These are phyloP conservation scores for Python bivittatus DNA, from an alignment of 2,113 vertebrate species.

Conservation along the genomic window DNA sequence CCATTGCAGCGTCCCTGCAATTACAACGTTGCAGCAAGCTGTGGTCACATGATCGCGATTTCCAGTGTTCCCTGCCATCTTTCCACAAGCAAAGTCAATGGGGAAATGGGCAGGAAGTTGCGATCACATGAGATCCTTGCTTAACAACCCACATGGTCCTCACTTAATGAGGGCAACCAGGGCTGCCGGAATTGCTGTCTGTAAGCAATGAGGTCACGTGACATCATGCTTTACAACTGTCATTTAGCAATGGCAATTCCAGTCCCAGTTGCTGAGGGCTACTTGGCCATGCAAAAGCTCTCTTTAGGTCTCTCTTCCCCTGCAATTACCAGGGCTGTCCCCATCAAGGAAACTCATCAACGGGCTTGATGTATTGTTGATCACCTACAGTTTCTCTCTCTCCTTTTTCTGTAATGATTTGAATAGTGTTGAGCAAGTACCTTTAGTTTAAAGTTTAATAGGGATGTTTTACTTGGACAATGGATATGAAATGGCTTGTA, in stretches of 20 bases:
- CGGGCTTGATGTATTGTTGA: neutral
- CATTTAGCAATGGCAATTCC: neutral
- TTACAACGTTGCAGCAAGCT: neutral
- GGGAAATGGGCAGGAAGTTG: neutral
- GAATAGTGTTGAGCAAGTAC: neutral
- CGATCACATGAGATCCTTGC: neutral
- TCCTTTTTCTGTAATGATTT: neutral
- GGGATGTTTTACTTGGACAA: neutral
- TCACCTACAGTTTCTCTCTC: neutral
- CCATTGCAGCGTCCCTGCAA: neutral
- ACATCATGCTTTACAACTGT: neutral
- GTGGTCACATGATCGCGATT: neutral
- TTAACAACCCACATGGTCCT: neutral
- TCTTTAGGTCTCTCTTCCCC: neutral
- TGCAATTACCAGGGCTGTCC: neutral
- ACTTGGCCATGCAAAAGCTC: neutral
- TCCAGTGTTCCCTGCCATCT: neutral
- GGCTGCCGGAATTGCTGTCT: neutral
- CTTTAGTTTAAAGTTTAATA: neutral
- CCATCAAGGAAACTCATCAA: neutral
- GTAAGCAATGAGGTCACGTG: neutral
- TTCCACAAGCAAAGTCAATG: neutral
- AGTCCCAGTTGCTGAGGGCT: too few species aligned
- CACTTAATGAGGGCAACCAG: neutral
- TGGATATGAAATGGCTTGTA: neutral